Evolutionary conservation across 2,888 invertebrate genomes (phyloP).

Genomic region (Synergus japonicus): DNA sequence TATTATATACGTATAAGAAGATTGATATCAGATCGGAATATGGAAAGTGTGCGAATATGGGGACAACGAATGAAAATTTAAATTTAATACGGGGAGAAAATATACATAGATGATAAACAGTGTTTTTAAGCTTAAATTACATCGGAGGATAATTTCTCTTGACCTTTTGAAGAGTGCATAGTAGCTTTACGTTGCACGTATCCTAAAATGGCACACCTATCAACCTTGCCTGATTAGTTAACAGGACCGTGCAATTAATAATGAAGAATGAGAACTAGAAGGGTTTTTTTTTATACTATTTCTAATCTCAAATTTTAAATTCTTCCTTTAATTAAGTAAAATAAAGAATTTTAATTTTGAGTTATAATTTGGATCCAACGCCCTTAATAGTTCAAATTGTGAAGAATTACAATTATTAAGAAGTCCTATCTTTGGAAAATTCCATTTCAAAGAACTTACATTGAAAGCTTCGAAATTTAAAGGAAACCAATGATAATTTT

Average conservation of each 20-base stretch:
- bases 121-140: not conserved
- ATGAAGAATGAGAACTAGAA: not conserved
- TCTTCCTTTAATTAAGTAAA: not conserved
- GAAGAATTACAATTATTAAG: too few relatives aligned
- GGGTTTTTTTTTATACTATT: not conserved
- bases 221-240: slow-evolving; percentile 27
- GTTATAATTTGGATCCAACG: too few relatives aligned
- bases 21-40: slow-evolving; percentile 12
- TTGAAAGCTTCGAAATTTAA: too few relatives aligned
- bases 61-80: not conserved
- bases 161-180: slow-evolving; percentile 6
- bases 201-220: slow-evolving; percentile 37
- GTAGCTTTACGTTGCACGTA: not conserved
- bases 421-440: too few relatives aligned
- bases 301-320: too few relatives aligned
- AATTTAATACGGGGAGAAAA: not conserved
- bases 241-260: not conserved
- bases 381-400: too few relatives aligned
- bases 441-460: too few relatives aligned
- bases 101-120: not conserved
- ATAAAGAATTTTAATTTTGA: too few relatives aligned
- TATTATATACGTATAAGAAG: not conserved
- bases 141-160: not conserved
- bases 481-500: too few relatives aligned
- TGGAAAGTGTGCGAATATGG: slow-evolving; percentile 12